Conservation (phyloP, 2,113 vertebrate genomes). For the Potamarius usumacintae region DNA sequence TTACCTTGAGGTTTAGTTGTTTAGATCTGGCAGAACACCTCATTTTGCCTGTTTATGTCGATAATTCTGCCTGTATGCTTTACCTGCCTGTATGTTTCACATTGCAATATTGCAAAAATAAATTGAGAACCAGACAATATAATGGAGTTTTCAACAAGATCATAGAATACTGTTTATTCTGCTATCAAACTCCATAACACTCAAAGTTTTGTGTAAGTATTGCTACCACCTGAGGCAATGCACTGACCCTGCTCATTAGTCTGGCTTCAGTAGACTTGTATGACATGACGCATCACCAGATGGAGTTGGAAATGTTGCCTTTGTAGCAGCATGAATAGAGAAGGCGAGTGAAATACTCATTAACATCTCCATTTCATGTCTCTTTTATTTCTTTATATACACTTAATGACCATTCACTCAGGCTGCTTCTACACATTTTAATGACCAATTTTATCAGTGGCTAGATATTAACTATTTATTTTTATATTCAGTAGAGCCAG, state of each 20-base stretch:
- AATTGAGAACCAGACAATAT: not conserved
- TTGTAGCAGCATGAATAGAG: constrained; percentile 34
- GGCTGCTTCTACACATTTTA: constrained; percentile 13
- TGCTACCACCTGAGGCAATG: constrained; percentile 2
- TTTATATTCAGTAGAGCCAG: not conserved
- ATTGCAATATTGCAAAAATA: not conserved
- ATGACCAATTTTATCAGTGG: not conserved
- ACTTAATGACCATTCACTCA: constrained; percentile 14
- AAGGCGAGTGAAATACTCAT: constrained; percentile 50
- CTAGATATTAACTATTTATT: not conserved
- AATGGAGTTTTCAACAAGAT: not conserved
- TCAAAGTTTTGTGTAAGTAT: not conserved
- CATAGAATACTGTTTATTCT: too few species aligned
- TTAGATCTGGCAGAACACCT: not conserved
- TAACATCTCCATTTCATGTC: constrained; percentile 48
- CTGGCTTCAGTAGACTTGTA: constrained; percentile 34
- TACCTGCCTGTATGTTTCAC: not conserved
- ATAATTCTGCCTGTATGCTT: not conserved
- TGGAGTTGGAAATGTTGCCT: constrained; percentile 46
- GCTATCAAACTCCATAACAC: not conserved
- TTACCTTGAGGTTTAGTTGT: not conserved
- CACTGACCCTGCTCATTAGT: constrained; percentile 27
- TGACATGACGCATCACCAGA: constrained; percentile 39
- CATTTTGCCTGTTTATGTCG: not conserved
- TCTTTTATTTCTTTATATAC: constrained; percentile 3